Percentiles rank a stretch among this genome's conserved stretches.
phyloP scores from a whole-genome alignment of 92 coral and sea anemone species.

The Muricea muricata region DNA sequence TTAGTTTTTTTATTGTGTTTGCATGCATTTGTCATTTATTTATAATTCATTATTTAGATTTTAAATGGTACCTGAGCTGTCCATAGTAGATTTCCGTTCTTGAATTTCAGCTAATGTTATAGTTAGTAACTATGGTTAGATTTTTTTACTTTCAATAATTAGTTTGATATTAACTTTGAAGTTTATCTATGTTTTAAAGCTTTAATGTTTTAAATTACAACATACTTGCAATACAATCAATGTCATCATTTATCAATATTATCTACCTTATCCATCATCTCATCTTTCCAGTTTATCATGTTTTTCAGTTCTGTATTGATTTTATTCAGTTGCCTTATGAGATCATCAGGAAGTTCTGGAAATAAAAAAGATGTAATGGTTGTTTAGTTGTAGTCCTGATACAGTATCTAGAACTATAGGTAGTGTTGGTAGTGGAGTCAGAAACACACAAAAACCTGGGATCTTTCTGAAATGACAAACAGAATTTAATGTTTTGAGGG shows the following conservation, averaged over 20 bases:
- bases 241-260: background rate
- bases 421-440: no score
- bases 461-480: no score
- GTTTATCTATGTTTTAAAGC: no score
- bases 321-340: conserved; percentile 77
- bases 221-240: background rate
- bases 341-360: conserved; percentile 90
- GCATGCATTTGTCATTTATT: no score
- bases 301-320: conserved; percentile 79
- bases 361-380: background rate
- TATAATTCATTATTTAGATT: no score
- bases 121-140: background rate
- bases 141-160: background rate
- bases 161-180: no score
- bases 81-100: conserved; percentile 7
- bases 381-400: background rate
- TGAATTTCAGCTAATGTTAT: conserved; percentile 7
- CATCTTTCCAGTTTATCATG: conserved; percentile 89
- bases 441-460: no score
- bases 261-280: conserved; percentile 63
- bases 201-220: no score
- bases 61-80: background rate
- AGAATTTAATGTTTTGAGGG: no score
- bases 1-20: no score
- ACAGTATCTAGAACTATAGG: no score